These are phyloP conservation scores for Petrophora chlorosata DNA, from an alignment of 2,888 invertebrate genomes.

Conservation along the genomic window DNA sequence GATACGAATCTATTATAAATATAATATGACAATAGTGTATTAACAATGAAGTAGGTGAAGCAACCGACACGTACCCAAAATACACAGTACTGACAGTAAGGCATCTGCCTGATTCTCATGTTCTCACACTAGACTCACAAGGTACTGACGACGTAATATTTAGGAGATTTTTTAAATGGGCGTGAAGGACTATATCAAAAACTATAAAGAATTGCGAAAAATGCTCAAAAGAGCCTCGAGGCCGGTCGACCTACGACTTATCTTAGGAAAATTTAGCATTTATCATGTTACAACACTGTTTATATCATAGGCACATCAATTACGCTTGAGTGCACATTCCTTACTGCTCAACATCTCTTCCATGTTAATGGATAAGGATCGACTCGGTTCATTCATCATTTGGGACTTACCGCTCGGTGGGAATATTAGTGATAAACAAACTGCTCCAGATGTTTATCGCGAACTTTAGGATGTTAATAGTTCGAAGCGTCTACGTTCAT, in stretches of 20 bases:
- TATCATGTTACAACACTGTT: too few relatives aligned
- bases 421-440: conserved; percentile 57
- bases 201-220: too few relatives aligned
- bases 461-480: conserved; percentile 49
- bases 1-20: conserved; percentile 68
- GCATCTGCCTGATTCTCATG: not conserved
- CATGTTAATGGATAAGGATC: conserved; percentile 59
- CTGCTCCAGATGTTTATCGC: conserved; percentile 50
- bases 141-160: too few relatives aligned
- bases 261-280: too few relatives aligned
- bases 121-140: not conserved
- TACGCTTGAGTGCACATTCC: too few relatives aligned
- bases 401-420: conserved; percentile 41
- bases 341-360: too few relatives aligned
- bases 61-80: conserved; percentile 42
- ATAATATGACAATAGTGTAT: conserved; percentile 72
- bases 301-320: too few relatives aligned
- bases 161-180: too few relatives aligned
- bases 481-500: conserved; percentile 35
- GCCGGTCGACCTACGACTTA: too few relatives aligned
- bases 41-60: conserved; percentile 67
- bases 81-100: conserved; percentile 5
- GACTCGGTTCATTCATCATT: conserved; percentile 67
- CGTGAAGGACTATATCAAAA: too few relatives aligned
- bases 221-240: too few relatives aligned